A percentile compares a stretch with the other conserved stretches of the same genome.
Conservation (phyloP, 2,888 invertebrate genomes). For the Exocentrus adspersus region DNA sequence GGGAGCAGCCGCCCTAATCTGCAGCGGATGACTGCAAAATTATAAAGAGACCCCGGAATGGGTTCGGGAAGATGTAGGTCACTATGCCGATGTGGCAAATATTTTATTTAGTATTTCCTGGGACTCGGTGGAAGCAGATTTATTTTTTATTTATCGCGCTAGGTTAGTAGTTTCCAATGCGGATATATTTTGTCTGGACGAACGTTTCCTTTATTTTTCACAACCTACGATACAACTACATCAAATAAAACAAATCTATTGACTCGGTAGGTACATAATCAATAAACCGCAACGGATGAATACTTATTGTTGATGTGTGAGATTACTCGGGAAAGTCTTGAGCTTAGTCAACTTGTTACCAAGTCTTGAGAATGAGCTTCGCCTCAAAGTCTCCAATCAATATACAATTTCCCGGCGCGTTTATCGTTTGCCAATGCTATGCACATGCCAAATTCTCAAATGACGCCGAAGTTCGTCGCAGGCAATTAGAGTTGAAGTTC, state of each 20-base stretch:
- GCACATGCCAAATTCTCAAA: not conserved
- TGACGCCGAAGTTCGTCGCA: not conserved
- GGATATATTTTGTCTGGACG: no score
- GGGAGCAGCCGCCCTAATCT: slow-evolving; percentile 26
- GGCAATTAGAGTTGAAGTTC: not conserved
- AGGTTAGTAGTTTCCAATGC: not conserved
- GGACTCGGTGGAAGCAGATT: not conserved
- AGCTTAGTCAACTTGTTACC: not conserved
- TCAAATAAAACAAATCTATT: no score
- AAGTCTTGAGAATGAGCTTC: not conserved
- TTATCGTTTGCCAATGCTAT: not conserved
- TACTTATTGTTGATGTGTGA: not conserved
- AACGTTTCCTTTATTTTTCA: no score
- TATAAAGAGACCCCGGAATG: slow-evolving; percentile 22
- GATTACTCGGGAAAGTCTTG: not conserved
- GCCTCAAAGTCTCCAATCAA: not conserved
- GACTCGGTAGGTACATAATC: no score
- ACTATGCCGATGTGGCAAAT: slow-evolving; percentile 3
- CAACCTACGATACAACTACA: no score
- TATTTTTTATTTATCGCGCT: not conserved
- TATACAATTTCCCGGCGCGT: not conserved
- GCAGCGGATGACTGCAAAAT: slow-evolving; percentile 24
- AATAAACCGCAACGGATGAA: no score
- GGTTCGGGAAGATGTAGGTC: slow-evolving; percentile 22
- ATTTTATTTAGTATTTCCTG: not conserved